Evolutionary conservation across 2,888 invertebrate species (phyloP), one percentile per base, ranked within the genome.

Genomic region (Metacarcinus magister): DNA sequence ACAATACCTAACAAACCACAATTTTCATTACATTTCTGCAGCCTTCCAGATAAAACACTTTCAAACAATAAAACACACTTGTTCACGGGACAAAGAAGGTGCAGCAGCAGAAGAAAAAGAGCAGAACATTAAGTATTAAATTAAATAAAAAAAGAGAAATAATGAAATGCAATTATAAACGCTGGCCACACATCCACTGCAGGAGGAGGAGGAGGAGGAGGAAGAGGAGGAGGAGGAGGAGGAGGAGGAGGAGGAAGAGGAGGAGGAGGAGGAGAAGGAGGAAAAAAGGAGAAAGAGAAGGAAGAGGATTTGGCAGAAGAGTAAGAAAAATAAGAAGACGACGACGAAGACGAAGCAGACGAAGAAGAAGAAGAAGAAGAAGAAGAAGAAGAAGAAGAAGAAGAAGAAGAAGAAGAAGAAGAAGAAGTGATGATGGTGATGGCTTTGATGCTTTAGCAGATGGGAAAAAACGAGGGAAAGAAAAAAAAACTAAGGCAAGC

Each of bases 111-210:
- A 28, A 82, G 32, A 32, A 32, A 82, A 82, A 16, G 75, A 82
- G 0, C 8, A 54, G 82, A 82, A 28, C 28, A 32, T 28, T 0
- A 32, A 82, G 32, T n/a, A n/a, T n/a, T n/a, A 23, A 4, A 32
- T 32, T 28, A 2, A 82, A 82, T 5, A 16, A n/a, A 23, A 23
- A 67, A 67, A 2, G 23, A 2, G 10, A 67, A 67, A 23, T 82
- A 82, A 82, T 82, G 82, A 8, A 82, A 32, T 82, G 82, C 28
- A 82, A 82, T 82, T 82, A 32, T 82, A 82, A 82, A 32, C 82
- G 82, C 82, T 82, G 82, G 82, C 67, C 67, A n/a, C 67, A 67
- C 19, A 67, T 48, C 4, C n/a, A 16, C 67, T 67, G n/a, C 67
- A 28, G 32, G 32, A 82, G 7, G 82, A 32, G 32, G 82, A 82